phyloP scores from a whole-genome alignment of 2,888 invertebrate species.

The Pachydiplax longipennis region DNA sequence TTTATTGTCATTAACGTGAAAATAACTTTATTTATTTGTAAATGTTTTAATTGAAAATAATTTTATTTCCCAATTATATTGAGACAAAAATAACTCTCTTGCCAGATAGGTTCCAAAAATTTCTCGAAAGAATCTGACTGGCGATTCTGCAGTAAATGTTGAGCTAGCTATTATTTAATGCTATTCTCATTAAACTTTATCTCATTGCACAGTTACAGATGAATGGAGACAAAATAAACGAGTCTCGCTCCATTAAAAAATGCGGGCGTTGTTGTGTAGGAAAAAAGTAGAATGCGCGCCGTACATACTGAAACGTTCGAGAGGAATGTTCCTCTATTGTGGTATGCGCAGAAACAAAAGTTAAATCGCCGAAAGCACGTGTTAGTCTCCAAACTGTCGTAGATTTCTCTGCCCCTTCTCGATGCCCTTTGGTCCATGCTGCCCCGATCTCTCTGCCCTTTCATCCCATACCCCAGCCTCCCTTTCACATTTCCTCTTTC shows the following conservation, averaged over 20 bases:
- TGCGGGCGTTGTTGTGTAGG: background rate
- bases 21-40: no score
- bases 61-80: no score
- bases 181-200: no score
- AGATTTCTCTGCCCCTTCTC: background rate
- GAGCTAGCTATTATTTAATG: no score
- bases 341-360: background rate
- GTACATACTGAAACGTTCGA: background rate
- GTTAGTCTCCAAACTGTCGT: background rate
- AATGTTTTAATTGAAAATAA: no score
- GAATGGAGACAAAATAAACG: background rate
- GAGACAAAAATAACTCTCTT: no score
- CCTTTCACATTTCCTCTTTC: background rate
- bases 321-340: background rate
- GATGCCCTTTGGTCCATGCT: background rate
- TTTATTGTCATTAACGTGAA: no score
- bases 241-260: background rate
- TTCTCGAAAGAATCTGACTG: no score
- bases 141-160: no score
- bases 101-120: no score
- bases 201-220: no score
- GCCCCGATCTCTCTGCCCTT: background rate
- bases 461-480: background rate
- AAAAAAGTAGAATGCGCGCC: background rate
- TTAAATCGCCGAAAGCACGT: conserved; percentile 8